phyloP scores from a whole-genome alignment of 2,797 vertebrate species.

The Chanos chanos region DNA sequence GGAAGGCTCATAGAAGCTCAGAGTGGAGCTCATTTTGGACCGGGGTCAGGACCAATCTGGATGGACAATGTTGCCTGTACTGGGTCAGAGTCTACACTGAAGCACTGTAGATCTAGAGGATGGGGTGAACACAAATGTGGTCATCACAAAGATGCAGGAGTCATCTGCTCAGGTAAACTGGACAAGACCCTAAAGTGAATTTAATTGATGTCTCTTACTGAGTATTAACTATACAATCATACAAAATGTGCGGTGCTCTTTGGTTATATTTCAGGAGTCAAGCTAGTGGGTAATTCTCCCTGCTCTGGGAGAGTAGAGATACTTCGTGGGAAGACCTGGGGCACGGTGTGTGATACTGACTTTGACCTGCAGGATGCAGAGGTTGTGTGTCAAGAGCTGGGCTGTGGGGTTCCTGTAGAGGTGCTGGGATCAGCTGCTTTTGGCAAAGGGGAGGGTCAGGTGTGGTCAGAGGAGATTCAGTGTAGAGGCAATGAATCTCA shows the following conservation, averaged over 20 bases:
- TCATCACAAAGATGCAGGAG: slow-evolving; percentile 60
- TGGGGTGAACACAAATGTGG: slow-evolving; percentile 57
- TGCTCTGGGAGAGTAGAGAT: background rate
- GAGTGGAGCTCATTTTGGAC: slow-evolving; percentile 32
- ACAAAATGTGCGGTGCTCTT: background rate
- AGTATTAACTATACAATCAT: no score
- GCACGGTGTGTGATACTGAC: no score
- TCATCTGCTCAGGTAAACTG: slow-evolving; percentile 28
- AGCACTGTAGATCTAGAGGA: slow-evolving; percentile 36
- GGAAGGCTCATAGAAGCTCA: slow-evolving; percentile 28
- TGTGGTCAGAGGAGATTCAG: no score
- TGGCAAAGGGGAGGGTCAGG: no score
- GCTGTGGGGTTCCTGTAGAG: no score
- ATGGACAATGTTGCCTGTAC: slow-evolving; percentile 48
- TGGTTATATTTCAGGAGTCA: background rate
- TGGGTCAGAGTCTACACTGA: slow-evolving; percentile 53
- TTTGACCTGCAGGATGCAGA: no score
- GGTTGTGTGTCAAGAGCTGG: no score
- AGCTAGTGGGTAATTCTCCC: background rate
- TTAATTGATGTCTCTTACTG: no score
- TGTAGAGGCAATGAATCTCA: no score
- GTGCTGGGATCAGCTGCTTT: no score
- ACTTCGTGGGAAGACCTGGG: no score
- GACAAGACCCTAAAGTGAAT: no score
- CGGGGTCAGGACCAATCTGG: slow-evolving; percentile 57